Conservation (phyloP, 1,140 invertebrate genomes). For the Bilobella aurantiaca region DNA sequence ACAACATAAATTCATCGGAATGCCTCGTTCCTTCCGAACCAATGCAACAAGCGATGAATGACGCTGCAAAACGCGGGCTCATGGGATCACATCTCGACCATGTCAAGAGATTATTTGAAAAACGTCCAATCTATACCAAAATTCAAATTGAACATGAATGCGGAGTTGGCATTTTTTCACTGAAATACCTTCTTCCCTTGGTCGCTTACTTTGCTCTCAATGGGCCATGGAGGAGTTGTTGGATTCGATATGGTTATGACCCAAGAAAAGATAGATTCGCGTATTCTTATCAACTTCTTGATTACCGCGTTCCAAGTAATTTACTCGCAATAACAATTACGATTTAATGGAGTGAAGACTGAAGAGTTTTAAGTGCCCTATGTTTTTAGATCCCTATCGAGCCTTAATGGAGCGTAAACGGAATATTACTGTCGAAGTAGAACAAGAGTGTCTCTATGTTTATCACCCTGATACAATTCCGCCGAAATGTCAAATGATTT, state of each 20-base stretch:
- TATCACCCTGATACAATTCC: slow-evolving; percentile 60
- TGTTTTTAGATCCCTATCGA: slow-evolving; percentile 9
- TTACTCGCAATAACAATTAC: slow-evolving; percentile 46
- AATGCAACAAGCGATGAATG: slow-evolving; percentile 43
- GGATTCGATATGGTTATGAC: slow-evolving; percentile 77
- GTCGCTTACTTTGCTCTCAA: slow-evolving; percentile 71
- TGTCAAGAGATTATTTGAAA: slow-evolving; percentile 55
- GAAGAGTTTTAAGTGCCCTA: slow-evolving; percentile 10
- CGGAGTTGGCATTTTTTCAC: slow-evolving; percentile 49
- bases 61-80: slow-evolving; percentile 44
- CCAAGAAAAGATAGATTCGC: slow-evolving; percentile 64
- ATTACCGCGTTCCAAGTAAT: slow-evolving; percentile 64
- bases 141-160: slow-evolving; percentile 57
- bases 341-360: neutral
- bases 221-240: slow-evolving; percentile 79
- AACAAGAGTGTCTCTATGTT: slow-evolving; percentile 41
- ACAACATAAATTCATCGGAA: neutral
- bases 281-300: slow-evolving; percentile 72
- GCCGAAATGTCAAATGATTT: slow-evolving; percentile 67
- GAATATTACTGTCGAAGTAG: neutral
- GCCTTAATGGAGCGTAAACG: neutral
- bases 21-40: slow-evolving; percentile 45
- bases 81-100: slow-evolving; percentile 42
- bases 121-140: slow-evolving; percentile 74
- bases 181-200: slow-evolving; percentile 69